Base-by-base conservation (phyloP, 2,113 vertebrate species). In the Anseranas semipalmata region DNA sequence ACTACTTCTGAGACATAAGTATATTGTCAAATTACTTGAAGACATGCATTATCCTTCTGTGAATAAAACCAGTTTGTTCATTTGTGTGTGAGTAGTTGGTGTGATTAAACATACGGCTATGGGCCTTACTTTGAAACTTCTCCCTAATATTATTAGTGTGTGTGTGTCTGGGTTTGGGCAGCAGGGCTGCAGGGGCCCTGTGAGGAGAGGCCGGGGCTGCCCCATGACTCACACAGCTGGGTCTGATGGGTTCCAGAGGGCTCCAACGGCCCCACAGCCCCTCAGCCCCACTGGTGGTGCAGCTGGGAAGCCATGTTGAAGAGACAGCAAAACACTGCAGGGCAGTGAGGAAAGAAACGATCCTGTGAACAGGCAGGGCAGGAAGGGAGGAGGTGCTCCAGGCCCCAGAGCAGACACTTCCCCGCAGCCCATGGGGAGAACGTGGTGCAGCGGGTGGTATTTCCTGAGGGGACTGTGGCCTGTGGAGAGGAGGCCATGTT, bases 41-140 rank as follows among this genome's bases (percentile, higher is more conserved):
- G n/a, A 32, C 0, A 1, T 28, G 8, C 0, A 0, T 72, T 73
- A 65, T 27, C 59, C 28, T 93, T 48, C 60, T 78, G 60, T 53
- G 28, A 41, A 17, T 35, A 45, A 41, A 76, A n/a, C 43, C 2
- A 17, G 5, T 48, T 56, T 1, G 0, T 46, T 66, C 30, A 1
- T 45, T 73, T 48, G 27, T 55, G 18, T 20, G n/a, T 10, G 12
- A 39, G 20, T 37, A 18, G 37, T 37, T 24, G 18, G 2, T 55
- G 19, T 13, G 22, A n/a, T 68, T 59, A 68, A 76, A 6, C 3
- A 4, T 1, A 7, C 4, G 8, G 3, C 30, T 25, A 27, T 19
- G 55, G 24, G 28, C 25, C 7, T 27, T 25, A 62, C n/a, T 37
- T 63, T 19, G 20, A 55, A n/a, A 18, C 12, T 22, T 9, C 10